These are phyloP conservation scores for Hedya salicella DNA, from an alignment of 2,888 invertebrate genomes.

Conservation along the genomic window DNA sequence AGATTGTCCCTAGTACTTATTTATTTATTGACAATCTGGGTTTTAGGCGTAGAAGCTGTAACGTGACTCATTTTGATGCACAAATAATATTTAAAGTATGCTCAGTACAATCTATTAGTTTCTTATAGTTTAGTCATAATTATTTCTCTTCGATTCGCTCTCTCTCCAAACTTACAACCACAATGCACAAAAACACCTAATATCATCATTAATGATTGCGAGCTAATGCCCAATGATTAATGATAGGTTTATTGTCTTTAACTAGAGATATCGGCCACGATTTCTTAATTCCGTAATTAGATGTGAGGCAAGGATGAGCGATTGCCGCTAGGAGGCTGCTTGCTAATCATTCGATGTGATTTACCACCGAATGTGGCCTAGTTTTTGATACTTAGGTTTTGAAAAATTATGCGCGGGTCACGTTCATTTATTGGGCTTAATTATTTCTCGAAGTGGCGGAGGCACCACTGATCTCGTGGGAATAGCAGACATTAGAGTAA, in stretches of 20 bases:
- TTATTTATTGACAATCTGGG: too few species aligned
- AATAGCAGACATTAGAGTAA: neutral
- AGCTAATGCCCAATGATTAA: conserved; percentile 80
- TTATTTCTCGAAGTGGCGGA: neutral
- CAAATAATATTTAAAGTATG: too few species aligned
- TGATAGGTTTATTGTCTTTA: conserved; percentile 80
- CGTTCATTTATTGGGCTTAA: conserved; percentile 14
- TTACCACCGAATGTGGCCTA: conserved; percentile 23
- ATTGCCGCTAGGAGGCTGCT: conserved; percentile 44
- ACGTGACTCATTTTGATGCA: too few species aligned
- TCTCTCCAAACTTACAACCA: conserved; percentile 46
- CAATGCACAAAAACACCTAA: conserved; percentile 72
- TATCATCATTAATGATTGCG: conserved; percentile 78
- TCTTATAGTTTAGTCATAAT: too few species aligned
- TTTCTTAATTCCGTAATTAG: conserved; percentile 83
- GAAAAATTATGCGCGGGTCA: conserved; percentile 5
- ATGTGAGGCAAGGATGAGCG: conserved; percentile 63
- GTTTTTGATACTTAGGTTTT: conserved; percentile 4
- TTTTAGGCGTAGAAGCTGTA: too few species aligned
- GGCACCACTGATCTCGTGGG: neutral
- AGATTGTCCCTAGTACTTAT: too few species aligned
- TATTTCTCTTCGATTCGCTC: conserved; percentile 14
- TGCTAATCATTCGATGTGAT: conserved; percentile 45
- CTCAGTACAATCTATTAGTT: too few species aligned
- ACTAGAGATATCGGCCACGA: conserved; percentile 75